phyloP scores from a whole-genome alignment of 2,797 vertebrate species.

The Ambastaia sidthimunki region DNA sequence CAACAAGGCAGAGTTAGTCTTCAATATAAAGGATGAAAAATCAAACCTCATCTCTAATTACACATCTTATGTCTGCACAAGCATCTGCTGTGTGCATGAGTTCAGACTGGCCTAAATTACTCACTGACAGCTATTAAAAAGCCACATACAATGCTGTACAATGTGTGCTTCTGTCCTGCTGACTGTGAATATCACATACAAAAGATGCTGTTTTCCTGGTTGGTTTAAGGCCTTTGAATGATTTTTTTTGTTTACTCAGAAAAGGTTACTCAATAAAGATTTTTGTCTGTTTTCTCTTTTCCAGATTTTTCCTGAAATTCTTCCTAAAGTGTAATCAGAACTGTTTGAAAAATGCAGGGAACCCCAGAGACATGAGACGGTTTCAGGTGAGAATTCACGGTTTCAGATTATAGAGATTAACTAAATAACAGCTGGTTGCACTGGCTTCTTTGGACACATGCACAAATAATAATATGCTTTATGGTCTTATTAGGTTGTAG shows the following conservation, averaged over 20 bases:
- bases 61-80: constrained; percentile 62
- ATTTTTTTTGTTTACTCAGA: neutral
- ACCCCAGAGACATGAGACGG: constrained; percentile 93
- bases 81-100: constrained; percentile 34
- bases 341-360: constrained; percentile 95
- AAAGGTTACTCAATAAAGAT: neutral
- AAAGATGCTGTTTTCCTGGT: neutral
- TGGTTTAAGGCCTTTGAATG: neutral
- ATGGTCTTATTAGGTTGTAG: constrained; percentile 82
- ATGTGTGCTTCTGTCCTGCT: neutral
- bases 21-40: constrained; percentile 48
- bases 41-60: constrained; percentile 66
- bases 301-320: constrained; percentile 93
- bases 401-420: neutral
- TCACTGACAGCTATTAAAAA: neutral
- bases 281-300: constrained; percentile 24
- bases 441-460: neutral
- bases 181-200: neutral
- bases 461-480: neutral
- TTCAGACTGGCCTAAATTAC: constrained; percentile 2
- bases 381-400: constrained; percentile 80
- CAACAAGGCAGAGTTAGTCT: constrained; percentile 50
- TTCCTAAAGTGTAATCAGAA: constrained; percentile 98
- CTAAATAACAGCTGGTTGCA: neutral
- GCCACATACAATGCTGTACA: no score